Conservation (phyloP, 2,888 invertebrate genomes). For the Diachrysia chrysitis region DNA sequence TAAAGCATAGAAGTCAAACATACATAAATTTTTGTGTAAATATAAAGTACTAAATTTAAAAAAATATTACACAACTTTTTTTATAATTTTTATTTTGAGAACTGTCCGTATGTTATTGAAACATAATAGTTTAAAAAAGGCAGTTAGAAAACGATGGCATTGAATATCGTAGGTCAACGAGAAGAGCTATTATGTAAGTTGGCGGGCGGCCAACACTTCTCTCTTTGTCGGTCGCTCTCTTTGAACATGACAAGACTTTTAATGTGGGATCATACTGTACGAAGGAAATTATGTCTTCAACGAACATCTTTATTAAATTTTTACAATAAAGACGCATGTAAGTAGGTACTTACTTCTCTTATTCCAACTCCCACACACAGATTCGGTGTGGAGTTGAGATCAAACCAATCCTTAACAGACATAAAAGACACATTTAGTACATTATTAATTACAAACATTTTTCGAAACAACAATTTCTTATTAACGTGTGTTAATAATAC, state of each 20-base stretch:
- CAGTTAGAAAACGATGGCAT: neutral
- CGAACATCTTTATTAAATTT: neutral
- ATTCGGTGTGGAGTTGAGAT: no score
- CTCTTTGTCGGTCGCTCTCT: slow-evolving; percentile 19
- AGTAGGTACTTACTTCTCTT: neutral
- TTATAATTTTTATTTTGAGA: no score
- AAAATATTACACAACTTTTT: no score
- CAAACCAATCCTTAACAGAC: no score
- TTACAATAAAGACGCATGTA: neutral
- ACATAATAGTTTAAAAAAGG: slow-evolving; percentile 11
- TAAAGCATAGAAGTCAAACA: no score
- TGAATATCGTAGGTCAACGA: slow-evolving; percentile 26
- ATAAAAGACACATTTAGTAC: no score
- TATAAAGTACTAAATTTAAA: no score
- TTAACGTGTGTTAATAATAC: no score
- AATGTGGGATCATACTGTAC: neutral
- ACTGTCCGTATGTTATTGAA: neutral
- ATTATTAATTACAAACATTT: no score
- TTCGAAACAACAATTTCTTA: no score
- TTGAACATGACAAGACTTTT: slow-evolving; percentile 19
- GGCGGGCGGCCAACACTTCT: slow-evolving; percentile 44
- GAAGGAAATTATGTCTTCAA: neutral
- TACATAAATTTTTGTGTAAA: no score
- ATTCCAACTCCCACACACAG: no score
- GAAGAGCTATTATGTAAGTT: slow-evolving; percentile 35